Percentiles rank a stretch among this genome's conserved stretches.
Evolutionary conservation across 2,113 vertebrate genomes (phyloP).

Genomic region (Smithornis capensis): DNA sequence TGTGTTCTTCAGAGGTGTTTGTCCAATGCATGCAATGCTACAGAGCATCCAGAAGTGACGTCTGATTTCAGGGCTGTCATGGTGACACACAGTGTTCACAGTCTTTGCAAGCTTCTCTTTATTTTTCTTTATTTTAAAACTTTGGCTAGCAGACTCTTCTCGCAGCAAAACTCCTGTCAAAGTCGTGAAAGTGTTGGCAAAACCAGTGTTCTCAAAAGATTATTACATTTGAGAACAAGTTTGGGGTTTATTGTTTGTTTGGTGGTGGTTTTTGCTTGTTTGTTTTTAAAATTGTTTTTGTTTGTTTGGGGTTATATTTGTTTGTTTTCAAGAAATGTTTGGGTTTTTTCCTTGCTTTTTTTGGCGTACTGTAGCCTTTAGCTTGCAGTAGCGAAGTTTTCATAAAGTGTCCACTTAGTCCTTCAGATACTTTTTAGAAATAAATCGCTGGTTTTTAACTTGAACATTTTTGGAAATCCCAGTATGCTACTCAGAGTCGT

Average conservation of each 20-base stretch:
- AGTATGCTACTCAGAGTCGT: neutral
- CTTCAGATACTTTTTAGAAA: neutral
- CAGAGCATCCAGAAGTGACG: neutral
- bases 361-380: neutral
- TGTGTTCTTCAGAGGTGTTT: neutral
- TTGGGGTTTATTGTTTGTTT: neutral
- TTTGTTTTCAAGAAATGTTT: neutral
- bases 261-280: neutral
- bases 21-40: neutral
- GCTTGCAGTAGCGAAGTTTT: neutral
- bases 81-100: neutral
- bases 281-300: too few species aligned
- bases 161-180: neutral
- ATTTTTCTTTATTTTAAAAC: neutral
- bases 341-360: neutral
- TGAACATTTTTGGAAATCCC: neutral
- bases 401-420: neutral
- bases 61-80: neutral
- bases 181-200: neutral
- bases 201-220: neutral
- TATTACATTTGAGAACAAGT: neutral
- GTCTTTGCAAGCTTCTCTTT: neutral
- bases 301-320: too few species aligned
- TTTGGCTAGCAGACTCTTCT: neutral
- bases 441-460: neutral